These are phyloP conservation scores for Lepus oiostolus DNA, from an alignment of 2,797 vertebrate genomes.

Conservation along the genomic window DNA sequence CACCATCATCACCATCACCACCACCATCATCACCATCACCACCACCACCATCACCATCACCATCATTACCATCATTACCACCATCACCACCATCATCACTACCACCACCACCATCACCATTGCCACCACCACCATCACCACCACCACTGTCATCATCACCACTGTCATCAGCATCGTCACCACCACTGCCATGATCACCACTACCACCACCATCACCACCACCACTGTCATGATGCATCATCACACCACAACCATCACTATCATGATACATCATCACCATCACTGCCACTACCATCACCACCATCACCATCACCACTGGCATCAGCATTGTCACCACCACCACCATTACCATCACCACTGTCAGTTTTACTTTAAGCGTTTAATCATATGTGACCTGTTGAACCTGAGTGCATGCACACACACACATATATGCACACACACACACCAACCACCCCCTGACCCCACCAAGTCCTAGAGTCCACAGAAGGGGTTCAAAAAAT, in stretches of 20 bases:
- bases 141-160: neutral
- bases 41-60: neutral
- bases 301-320: too few relatives aligned
- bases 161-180: neutral
- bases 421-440: neutral
- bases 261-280: too few relatives aligned
- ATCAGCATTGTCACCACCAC: too few relatives aligned
- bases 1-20: too few relatives aligned
- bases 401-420: neutral
- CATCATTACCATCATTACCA: neutral
- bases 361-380: neutral
- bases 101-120: too few relatives aligned
- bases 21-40: neutral
- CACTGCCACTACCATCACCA: too few relatives aligned
- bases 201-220: neutral
- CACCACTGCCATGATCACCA: neutral
- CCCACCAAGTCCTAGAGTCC: neutral
- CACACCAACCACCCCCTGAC: fast-evolving
- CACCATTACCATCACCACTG: neutral
- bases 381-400: neutral
- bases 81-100: neutral
- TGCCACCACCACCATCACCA: too few relatives aligned
- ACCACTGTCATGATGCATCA: too few relatives aligned
- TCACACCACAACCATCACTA: too few relatives aligned
- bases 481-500: neutral